A percentile compares a stretch with the other conserved stretches of the same genome.
phyloP scores from a whole-genome alignment of 2,797 vertebrate species.

The Tympanoctomys barrerae region DNA sequence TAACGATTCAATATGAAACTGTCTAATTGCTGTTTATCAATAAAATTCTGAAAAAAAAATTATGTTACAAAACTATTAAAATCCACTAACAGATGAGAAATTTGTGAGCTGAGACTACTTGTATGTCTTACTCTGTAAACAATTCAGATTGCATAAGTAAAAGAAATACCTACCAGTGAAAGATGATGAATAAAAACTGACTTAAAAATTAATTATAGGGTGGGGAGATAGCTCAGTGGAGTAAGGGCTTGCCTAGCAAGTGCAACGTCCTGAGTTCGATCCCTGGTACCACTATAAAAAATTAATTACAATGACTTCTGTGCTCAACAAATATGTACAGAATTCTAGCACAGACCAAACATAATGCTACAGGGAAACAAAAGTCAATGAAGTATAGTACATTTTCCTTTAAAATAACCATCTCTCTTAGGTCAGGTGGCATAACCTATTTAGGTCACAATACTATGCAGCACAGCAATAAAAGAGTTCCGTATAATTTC shows the following conservation, averaged over 20 bases:
- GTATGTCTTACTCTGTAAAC: neutral
- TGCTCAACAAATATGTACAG: neutral
- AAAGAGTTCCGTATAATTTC: neutral
- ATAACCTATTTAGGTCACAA: neutral
- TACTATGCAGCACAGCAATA: neutral
- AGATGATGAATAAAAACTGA: conserved; percentile 5
- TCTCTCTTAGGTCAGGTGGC: conserved; percentile 24
- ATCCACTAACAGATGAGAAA: conserved; percentile 24
- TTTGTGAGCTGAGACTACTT: neutral
- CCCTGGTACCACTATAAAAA: neutral
- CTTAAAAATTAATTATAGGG: conserved; percentile 35
- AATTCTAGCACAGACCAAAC: neutral
- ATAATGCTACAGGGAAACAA: neutral
- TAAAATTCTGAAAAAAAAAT: too few species aligned
- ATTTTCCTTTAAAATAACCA: conserved; percentile 53
- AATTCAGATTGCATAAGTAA: neutral
- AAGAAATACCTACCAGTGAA: neutral
- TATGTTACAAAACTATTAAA: conserved; percentile 39
- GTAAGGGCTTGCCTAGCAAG: too few species aligned
- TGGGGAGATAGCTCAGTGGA: too few species aligned
- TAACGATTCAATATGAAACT: too few species aligned
- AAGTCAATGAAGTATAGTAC: neutral
- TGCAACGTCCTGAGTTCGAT: too few species aligned
- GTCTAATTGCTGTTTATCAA: too few species aligned
- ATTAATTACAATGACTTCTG: neutral